Evolutionary conservation across 1,140 invertebrate species (phyloP).

Genomic region (Panulirus ornatus): DNA sequence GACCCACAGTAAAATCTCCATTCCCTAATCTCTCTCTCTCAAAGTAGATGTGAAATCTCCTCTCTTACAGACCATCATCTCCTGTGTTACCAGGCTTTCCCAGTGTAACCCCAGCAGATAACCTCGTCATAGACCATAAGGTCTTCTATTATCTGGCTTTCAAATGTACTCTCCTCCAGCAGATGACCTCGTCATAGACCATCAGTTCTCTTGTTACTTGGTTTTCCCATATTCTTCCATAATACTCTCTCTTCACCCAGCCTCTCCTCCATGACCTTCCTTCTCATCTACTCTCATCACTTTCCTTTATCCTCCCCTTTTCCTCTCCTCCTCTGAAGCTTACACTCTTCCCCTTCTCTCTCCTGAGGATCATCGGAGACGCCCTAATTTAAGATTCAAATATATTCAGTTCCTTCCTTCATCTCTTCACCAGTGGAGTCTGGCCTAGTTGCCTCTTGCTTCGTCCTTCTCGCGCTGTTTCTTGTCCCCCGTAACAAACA

Average conservation of each 20-base stretch:
- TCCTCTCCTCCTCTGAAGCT: background rate
- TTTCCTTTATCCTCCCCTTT: background rate
- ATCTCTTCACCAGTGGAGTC: conserved; percentile 11
- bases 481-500: conserved; percentile 2
- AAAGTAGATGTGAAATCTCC: background rate
- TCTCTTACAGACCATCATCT: background rate
- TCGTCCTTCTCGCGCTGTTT: conserved; percentile 7
- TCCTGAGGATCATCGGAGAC: background rate
- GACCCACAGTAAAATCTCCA: no score
- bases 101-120: background rate
- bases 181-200: no score
- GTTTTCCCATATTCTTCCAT: background rate
- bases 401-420: conserved; percentile 50
- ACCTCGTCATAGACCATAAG: no score
- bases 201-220: no score
- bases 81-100: background rate
- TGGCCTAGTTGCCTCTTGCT: conserved; percentile 24
- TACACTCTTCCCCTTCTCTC: background rate
- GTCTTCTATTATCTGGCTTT: no score
- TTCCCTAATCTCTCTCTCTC: no score
- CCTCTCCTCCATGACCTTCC: background rate
- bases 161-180: no score
- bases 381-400: conserved; percentile 53
- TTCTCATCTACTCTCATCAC: background rate
- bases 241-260: background rate